A percentile compares a stretch with the other conserved stretches of the same genome.
Evolutionary conservation across 2,888 invertebrate genomes (phyloP).

Genomic region (Biston stratarius): DNA sequence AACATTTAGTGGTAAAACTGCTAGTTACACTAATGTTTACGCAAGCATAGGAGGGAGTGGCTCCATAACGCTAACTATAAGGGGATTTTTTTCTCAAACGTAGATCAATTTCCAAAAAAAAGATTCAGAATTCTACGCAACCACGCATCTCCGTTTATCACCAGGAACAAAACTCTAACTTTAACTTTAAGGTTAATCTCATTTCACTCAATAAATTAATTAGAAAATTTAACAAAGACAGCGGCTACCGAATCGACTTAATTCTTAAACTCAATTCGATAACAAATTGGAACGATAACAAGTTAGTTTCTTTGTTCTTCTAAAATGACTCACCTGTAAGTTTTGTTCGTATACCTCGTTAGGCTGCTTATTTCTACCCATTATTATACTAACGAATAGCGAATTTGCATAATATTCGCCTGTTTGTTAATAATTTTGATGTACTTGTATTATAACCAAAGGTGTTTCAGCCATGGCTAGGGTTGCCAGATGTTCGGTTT

Average conservation of each 20-base stretch:
- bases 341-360: neutral
- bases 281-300: conserved; percentile 7
- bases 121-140: neutral
- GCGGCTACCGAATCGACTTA: neutral
- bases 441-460: too few relatives aligned
- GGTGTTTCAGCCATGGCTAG: too few relatives aligned
- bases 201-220: neutral
- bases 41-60: too few relatives aligned
- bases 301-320: conserved; percentile 7
- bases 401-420: neutral
- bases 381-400: neutral
- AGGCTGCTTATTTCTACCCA: neutral
- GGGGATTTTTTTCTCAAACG: too few relatives aligned
- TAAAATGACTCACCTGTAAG: neutral
- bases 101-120: neutral
- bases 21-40: too few relatives aligned
- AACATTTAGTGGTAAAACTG: too few relatives aligned
- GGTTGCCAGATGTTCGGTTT: too few relatives aligned
- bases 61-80: too few relatives aligned
- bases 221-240: conserved; percentile 6
- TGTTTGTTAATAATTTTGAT: too few relatives aligned
- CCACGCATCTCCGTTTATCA: neutral
- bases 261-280: conserved; percentile 10
- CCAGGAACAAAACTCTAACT: neutral
- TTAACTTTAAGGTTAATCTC: neutral